A percentile compares a stretch with the other conserved stretches of the same genome.
Evolutionary conservation across 2,888 invertebrate species (phyloP).

Genomic region (Ophioninae sp.): DNA sequence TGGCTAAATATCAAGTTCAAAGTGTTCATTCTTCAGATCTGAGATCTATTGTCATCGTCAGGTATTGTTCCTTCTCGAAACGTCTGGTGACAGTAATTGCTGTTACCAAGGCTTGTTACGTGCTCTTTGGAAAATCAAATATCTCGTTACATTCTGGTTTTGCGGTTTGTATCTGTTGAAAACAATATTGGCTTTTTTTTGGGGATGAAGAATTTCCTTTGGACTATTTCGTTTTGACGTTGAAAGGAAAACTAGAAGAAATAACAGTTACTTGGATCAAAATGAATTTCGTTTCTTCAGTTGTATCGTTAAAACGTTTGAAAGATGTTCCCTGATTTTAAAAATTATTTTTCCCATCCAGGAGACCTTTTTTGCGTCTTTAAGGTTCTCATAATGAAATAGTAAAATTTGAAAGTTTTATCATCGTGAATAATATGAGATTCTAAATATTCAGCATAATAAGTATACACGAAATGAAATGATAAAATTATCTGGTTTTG

Average conservation of each 20-base stretch:
- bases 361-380: neutral
- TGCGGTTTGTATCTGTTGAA: neutral
- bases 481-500: no score
- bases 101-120: neutral
- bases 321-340: no score
- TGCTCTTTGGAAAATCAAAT: neutral
- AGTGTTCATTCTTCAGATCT: constrained; percentile 14
- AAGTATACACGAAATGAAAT: no score
- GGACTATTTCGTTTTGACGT: neutral
- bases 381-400: neutral
- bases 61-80: neutral
- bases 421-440: no score
- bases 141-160: neutral
- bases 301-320: neutral
- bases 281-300: neutral
- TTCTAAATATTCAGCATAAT: no score
- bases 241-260: neutral
- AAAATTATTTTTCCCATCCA: neutral
- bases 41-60: constrained; percentile 13
- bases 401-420: neutral
- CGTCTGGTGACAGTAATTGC: neutral
- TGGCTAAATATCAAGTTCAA: constrained; percentile 23
- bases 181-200: neutral
- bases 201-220: neutral
- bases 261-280: neutral